Evolutionary conservation across 1,140 invertebrate genomes (phyloP).

Genomic region (Zaprionus camerounensis): DNA sequence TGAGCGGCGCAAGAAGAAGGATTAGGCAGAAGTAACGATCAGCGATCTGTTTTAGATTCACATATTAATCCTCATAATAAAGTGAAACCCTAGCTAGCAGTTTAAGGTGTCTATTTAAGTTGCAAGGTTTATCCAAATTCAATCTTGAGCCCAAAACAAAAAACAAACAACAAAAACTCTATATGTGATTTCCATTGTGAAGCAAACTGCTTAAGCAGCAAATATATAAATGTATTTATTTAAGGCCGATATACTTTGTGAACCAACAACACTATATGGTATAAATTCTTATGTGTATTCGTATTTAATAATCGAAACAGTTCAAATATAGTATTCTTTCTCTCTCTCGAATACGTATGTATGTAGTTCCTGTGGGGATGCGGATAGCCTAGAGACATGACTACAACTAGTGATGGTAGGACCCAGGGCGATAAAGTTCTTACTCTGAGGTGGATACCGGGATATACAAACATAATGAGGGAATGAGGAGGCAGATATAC

Average conservation of each 20-base stretch:
- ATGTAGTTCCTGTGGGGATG: no score
- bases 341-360: no score
- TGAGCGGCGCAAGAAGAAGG: constrained; percentile 76
- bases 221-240: constrained; percentile 30
- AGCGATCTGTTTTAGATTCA: neutral
- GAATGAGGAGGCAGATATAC: no score
- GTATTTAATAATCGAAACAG: constrained; percentile 13
- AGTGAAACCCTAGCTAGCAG: constrained; percentile 15
- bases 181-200: constrained; percentile 69
- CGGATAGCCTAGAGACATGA: no score
- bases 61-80: constrained; percentile 14
- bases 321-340: neutral
- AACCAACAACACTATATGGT: neutral
- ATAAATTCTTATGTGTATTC: neutral
- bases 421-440: no score
- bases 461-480: no score
- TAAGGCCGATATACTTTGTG: constrained; percentile 12
- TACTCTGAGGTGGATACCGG: no score
- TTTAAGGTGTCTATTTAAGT: constrained; percentile 17
- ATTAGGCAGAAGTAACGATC: constrained; percentile 4
- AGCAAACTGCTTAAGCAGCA: constrained; percentile 47
- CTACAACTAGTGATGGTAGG: no score
- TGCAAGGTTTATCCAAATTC: constrained; percentile 13
- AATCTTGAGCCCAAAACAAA: neutral
- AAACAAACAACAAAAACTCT: constrained; percentile 49